These are phyloP conservation scores for Exocentrus adspersus DNA, from an alignment of 2,888 invertebrate species.

Conservation along the genomic window DNA sequence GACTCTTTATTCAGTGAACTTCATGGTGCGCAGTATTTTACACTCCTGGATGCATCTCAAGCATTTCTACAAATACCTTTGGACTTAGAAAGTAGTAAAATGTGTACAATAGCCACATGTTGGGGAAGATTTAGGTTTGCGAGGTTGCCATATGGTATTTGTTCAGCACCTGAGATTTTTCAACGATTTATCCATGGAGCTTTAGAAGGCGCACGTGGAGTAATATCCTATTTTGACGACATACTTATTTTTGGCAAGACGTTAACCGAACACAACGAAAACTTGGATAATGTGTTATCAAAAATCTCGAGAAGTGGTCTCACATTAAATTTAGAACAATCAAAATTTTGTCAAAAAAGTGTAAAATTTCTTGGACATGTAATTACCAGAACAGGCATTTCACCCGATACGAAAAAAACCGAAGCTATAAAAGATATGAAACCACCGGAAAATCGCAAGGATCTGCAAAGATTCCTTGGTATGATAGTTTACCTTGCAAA, in stretches of 20 bases:
- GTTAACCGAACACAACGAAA: constrained; percentile 15
- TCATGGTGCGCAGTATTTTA: constrained; percentile 3
- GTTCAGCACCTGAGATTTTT: constrained; percentile 25
- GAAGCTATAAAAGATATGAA: constrained; percentile 5
- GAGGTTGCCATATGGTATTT: constrained; percentile 32
- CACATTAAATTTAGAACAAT: constrained; percentile 22
- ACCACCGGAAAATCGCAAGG: constrained; percentile 2
- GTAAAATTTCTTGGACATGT: constrained; percentile 22
- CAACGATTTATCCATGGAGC: constrained; percentile 21
- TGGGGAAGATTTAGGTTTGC: constrained; percentile 22
- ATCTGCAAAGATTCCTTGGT: constrained; percentile 28
- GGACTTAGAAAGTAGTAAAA: not conserved
- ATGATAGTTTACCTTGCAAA: constrained; percentile 32
- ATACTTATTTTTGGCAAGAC: constrained; percentile 24
- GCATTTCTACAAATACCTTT: constrained; percentile 9
- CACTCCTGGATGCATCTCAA: constrained; percentile 7
- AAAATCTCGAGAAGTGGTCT: constrained; percentile 11
- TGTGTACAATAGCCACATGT: constrained; percentile 2
- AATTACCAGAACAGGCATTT: constrained; percentile 4
- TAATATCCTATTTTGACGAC: constrained; percentile 30
- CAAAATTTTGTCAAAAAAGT: constrained; percentile 13
- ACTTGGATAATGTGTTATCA: not conserved
- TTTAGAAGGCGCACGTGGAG: constrained; percentile 25
- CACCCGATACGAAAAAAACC: constrained; percentile 18
- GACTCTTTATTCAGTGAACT: constrained; percentile 15